phyloP scores from a whole-genome alignment of 2,797 vertebrate species.

The Lepilemur ruficaudatus region DNA sequence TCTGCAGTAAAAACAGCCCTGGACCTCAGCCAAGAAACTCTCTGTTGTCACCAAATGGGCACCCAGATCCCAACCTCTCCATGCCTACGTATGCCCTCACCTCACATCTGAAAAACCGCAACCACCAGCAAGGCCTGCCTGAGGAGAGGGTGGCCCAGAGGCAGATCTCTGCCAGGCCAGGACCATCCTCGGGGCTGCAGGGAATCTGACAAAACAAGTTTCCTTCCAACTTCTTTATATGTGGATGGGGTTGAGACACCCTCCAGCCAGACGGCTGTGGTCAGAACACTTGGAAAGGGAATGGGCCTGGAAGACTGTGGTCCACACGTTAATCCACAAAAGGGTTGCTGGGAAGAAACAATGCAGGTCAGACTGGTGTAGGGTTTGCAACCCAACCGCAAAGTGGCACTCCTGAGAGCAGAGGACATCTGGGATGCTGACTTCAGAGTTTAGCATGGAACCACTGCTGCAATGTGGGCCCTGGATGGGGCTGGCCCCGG shows the following conservation, averaged over 20 bases:
- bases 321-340: background rate
- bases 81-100: rapidly evolving
- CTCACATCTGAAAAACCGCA: conserved; percentile 41
- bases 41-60: background rate
- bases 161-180: background rate
- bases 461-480: background rate
- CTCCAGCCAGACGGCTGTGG: background rate
- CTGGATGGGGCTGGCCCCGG: background rate
- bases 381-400: background rate
- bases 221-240: conserved; percentile 39
- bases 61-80: background rate
- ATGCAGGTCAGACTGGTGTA: background rate
- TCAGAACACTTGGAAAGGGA: background rate
- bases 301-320: background rate
- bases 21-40: background rate
- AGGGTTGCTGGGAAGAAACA: background rate
- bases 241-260: background rate
- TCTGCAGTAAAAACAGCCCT: background rate
- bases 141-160: background rate
- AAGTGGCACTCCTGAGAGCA: background rate
- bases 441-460: background rate
- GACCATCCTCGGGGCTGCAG: background rate
- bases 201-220: background rate
- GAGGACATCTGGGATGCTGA: background rate
- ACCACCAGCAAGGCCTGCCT: background rate